Percentiles rank a stretch among this genome's conserved stretches.
Conservation (phyloP, 2,797 vertebrate species). For the Tympanoctomys barrerae region DNA sequence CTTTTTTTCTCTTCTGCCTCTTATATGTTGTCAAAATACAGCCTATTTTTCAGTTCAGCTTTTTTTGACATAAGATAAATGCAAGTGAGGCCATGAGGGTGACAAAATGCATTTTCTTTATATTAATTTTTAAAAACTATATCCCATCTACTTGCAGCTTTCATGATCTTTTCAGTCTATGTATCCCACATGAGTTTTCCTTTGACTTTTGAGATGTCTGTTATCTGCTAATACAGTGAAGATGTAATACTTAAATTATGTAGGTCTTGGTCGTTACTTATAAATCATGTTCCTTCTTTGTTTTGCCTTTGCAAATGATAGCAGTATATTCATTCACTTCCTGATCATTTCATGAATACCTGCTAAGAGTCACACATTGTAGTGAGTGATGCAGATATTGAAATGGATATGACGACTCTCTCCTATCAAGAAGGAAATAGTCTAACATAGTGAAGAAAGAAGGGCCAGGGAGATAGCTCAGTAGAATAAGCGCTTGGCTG, state of each 20-base stretch:
- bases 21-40: neutral
- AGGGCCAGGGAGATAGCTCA: no score
- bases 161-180: neutral
- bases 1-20: neutral
- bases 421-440: neutral
- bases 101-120: neutral
- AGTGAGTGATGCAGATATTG: neutral
- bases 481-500: no score
- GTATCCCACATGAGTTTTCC: neutral
- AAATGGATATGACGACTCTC: neutral
- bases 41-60: neutral
- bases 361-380: neutral
- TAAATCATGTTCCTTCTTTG: neutral
- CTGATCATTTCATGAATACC: neutral
- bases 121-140: neutral
- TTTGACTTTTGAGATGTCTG: conserved; percentile 9
- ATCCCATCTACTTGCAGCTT: neutral
- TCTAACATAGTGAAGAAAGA: neutral
- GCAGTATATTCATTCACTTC: neutral
- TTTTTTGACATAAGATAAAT: neutral
- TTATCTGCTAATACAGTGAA: neutral
- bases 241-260: neutral
- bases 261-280: neutral
- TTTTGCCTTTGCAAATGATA: neutral
- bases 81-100: neutral